Base-by-base conservation (phyloP, 2,888 invertebrate genomes). In the Orchestes rusci region DNA sequence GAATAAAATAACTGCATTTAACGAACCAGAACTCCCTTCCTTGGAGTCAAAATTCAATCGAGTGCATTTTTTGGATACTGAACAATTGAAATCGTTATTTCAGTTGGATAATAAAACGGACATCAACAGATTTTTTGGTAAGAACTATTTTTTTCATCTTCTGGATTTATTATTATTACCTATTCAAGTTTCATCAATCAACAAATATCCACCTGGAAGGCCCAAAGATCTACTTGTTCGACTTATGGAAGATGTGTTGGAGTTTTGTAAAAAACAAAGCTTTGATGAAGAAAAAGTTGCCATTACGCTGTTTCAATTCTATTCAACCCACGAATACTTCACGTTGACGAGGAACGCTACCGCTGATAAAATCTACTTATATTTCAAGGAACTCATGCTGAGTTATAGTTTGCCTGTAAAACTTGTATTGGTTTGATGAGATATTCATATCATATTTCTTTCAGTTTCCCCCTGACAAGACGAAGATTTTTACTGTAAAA, bases 231-330 rank as follows among this genome's bases (percentile, higher is more conserved):
- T 68, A n/a, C 57, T 60, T 29, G 48, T 59, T 10, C 65, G 67
- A 51, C 48, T 67, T 17, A 59, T 69, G 45, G 58, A 60, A 38
- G 62, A 58, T 29, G 58, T 59, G 0, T 48, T 54, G 17, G 63
- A 62, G 53, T 68, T 65, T 53, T 63, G 63, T 36, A 56, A 57
- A 46, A 54, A 50, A 38, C 46, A 50, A 2, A 43, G 53, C 12
- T 64, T 62, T 43, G 55, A 50, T 38, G 16, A 58, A 10, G 53
- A 59, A 38, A 64, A 68, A 59, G 53, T 56, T 20, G 65, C 63
- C 23, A 56, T 64, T 2, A 37, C 66, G n/a, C 52, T 68, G 17
- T 64, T 66, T 1, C 62, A 64, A 35, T 65, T 66, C 48, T 67
- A 65, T 52, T 48, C 64, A 42, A 64, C 67, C 1, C 68, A 69